Evolutionary conservation across 2,797 vertebrate species (phyloP).

Genomic region (Phalanger gymnotis): DNA sequence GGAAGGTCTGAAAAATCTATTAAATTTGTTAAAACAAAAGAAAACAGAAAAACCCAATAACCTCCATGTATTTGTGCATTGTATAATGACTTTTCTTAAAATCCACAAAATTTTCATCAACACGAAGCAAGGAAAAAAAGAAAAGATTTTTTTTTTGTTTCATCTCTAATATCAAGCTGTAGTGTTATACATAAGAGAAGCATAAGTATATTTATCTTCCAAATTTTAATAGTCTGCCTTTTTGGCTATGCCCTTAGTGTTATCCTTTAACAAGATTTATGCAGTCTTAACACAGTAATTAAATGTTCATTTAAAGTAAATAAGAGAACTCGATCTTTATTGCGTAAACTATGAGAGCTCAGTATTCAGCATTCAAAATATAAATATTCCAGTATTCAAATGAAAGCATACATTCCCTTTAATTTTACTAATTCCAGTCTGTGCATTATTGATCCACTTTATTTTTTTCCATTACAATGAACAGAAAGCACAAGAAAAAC

Average conservation of each 20-base stretch:
- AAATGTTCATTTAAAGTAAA: too few species aligned
- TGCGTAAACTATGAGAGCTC: too few species aligned
- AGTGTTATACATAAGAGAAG: neutral
- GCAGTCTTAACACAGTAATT: too few species aligned
- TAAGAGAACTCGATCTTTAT: too few species aligned
- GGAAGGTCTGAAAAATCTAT: neutral
- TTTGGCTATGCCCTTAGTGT: conserved; percentile 5
- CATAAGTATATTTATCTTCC: conserved; percentile 3
- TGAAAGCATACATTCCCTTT: too few species aligned
- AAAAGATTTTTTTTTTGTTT: neutral
- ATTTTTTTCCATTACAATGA: too few species aligned
- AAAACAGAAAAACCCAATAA: neutral
- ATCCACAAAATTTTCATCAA: neutral
- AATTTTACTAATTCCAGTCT: too few species aligned
- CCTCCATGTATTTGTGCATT: neutral
- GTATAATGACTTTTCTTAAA: neutral
- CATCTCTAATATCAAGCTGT: neutral
- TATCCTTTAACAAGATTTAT: too few species aligned
- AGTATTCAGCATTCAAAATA: too few species aligned
- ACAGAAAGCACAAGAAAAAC: too few species aligned
- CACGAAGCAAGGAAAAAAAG: neutral
- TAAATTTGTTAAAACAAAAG: neutral
- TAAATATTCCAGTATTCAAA: too few species aligned
- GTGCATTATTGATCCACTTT: too few species aligned
- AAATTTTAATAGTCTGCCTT: neutral